These are phyloP conservation scores for Halcyon chelicuti DNA, from an alignment of 2,797 vertebrate genomes.

Conservation along the genomic window DNA sequence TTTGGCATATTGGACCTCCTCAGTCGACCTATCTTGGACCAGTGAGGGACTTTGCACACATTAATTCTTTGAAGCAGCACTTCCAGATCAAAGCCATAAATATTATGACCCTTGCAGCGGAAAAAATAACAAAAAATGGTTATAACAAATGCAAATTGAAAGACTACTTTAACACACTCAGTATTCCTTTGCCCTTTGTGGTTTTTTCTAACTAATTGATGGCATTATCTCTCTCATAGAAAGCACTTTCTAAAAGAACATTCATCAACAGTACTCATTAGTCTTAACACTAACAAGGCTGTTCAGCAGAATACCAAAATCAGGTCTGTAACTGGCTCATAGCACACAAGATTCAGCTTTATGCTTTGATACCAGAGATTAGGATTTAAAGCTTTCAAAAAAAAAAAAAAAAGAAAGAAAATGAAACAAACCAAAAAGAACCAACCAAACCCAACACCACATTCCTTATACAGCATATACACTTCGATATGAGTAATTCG, in stretches of 20 bases:
- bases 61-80: slow-evolving; percentile 95
- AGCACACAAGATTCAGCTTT: slow-evolving; percentile 38
- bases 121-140: slow-evolving; percentile 75
- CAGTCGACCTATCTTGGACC: slow-evolving; percentile 97
- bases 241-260: slow-evolving; percentile 69
- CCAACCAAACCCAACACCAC: too few species aligned
- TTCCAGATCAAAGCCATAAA: slow-evolving; percentile 98
- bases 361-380: not conserved
- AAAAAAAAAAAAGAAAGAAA: not conserved
- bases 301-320: slow-evolving; percentile 70
- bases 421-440: not conserved
- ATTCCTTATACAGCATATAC: not conserved
- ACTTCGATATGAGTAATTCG: not conserved
- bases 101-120: slow-evolving; percentile 87
- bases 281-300: slow-evolving; percentile 74
- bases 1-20: slow-evolving; percentile 94
- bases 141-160: slow-evolving; percentile 75
- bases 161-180: slow-evolving; percentile 68
- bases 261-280: slow-evolving; percentile 77
- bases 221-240: slow-evolving; percentile 73
- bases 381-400: slow-evolving; percentile 25
- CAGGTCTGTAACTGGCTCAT: slow-evolving; percentile 61
- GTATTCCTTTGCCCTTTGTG: slow-evolving; percentile 74
- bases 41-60: slow-evolving; percentile 92
- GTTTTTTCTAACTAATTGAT: slow-evolving; percentile 78